Percentiles rank a stretch among this genome's conserved stretches.
These are phyloP conservation scores for Halcyon smyrnensis DNA, from an alignment of 2,797 vertebrate species.

Conservation along the genomic window DNA sequence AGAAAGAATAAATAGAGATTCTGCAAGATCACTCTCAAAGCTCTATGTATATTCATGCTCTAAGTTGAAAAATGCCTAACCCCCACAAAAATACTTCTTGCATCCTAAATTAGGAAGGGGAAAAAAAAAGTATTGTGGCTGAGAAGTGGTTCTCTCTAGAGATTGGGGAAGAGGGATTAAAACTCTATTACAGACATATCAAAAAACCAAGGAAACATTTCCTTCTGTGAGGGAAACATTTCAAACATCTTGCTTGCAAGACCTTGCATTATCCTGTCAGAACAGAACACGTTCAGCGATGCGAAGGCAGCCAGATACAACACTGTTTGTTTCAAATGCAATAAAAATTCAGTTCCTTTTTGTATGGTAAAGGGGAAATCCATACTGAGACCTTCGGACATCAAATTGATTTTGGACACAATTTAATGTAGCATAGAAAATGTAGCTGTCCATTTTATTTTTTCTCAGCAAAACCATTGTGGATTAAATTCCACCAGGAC, in stretches of 20 bases:
- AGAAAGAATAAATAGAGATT: neutral
- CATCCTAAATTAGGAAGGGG: neutral
- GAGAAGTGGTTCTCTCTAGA: neutral
- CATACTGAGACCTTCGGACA: neutral
- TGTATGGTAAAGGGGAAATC: neutral
- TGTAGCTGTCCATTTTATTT: neutral
- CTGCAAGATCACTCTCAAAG: neutral
- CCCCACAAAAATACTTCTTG: neutral
- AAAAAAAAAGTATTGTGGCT: neutral
- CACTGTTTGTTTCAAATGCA: neutral
- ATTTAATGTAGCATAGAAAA: neutral
- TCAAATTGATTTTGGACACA: neutral
- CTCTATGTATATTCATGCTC: neutral
- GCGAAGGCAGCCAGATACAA: neutral
- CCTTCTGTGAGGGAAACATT: neutral
- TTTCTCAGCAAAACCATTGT: neutral
- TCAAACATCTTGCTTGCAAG: neutral
- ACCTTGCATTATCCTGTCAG: rapidly evolving
- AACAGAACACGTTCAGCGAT: neutral
- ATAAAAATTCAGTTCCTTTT: neutral
- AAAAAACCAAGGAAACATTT: neutral
- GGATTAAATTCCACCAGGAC: neutral
- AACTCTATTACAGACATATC: neutral
- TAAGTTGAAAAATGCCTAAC: neutral
- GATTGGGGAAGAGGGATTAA: neutral